Evolutionary conservation across 2,888 invertebrate genomes (phyloP).

Genomic region (Elysia crispata): DNA sequence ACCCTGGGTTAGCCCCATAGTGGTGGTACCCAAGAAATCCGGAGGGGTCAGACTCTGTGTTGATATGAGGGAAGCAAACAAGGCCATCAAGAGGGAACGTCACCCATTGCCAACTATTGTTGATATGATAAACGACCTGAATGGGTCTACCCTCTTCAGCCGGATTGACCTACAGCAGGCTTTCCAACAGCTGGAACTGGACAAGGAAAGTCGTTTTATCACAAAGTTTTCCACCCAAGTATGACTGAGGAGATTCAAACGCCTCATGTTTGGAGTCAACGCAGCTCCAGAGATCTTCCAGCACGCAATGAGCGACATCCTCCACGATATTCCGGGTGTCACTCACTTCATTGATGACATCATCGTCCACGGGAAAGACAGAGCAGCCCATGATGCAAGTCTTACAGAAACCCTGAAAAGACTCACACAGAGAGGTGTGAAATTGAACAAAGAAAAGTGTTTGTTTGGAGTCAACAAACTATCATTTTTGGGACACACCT

Average conservation of each 20-base stretch:
- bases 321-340: constrained; percentile 69
- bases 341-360: constrained; percentile 76
- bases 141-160: constrained; percentile 55
- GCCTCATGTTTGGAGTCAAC: constrained; percentile 58
- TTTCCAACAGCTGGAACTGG: constrained; percentile 59
- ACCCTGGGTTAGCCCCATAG: constrained; percentile 57
- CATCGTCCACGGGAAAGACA: constrained; percentile 65
- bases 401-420: background rate
- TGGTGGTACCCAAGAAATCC: constrained; percentile 54
- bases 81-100: constrained; percentile 55
- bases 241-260: constrained; percentile 56
- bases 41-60: constrained; percentile 32
- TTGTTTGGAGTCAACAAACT: constrained; percentile 1
- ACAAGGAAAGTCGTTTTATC: constrained; percentile 58
- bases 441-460: constrained; percentile 19
- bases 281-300: constrained; percentile 78
- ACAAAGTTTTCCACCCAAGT: constrained; percentile 58
- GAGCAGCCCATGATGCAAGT: constrained; percentile 59
- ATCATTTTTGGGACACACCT: constrained; percentile 10
- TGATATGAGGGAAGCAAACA: constrained; percentile 60
- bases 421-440: constrained; percentile 18
- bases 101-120: constrained; percentile 49
- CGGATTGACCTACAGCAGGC: constrained; percentile 57
- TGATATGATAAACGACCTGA: constrained; percentile 57
- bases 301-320: constrained; percentile 72